These are phyloP conservation scores for Saccostrea glomerata DNA, from an alignment of 1,140 invertebrate genomes.

Conservation along the genomic window DNA sequence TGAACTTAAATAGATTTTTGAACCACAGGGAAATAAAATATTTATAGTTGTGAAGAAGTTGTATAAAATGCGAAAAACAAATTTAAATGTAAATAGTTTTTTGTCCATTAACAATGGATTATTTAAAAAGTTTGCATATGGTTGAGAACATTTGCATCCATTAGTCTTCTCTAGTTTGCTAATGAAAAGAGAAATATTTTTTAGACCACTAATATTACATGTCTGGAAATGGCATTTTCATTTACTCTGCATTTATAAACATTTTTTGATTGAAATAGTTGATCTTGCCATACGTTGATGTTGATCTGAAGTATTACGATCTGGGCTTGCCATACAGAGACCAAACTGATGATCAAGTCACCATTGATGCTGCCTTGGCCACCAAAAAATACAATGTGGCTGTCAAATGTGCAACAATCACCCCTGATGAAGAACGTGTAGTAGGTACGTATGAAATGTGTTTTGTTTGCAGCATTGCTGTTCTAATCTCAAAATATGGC, in stretches of 20 bases:
- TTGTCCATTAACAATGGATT: no score
- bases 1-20: no score
- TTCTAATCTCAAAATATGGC: neutral
- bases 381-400: conserved; percentile 99
- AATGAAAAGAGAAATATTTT: no score
- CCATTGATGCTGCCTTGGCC: conserved; percentile 97
- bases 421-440: conserved; percentile 95
- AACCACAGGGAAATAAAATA: no score
- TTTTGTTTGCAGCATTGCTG: neutral
- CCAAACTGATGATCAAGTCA: conserved; percentile 96
- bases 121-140: no score
- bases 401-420: conserved; percentile 99
- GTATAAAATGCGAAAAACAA: no score
- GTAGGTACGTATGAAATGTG: conserved; percentile 83
- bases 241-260: neutral
- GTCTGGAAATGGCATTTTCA: no score
- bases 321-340: conserved; percentile 97
- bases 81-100: no score
- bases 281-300: conserved; percentile 97
- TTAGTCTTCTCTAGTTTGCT: no score
- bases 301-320: conserved; percentile 97
- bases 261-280: conserved; percentile 80
- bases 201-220: no score
- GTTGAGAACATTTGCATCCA: no score
- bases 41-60: no score